Evolutionary conservation across 2,888 invertebrate genomes (phyloP).

Genomic region (Leptinotarsa haldemani): DNA sequence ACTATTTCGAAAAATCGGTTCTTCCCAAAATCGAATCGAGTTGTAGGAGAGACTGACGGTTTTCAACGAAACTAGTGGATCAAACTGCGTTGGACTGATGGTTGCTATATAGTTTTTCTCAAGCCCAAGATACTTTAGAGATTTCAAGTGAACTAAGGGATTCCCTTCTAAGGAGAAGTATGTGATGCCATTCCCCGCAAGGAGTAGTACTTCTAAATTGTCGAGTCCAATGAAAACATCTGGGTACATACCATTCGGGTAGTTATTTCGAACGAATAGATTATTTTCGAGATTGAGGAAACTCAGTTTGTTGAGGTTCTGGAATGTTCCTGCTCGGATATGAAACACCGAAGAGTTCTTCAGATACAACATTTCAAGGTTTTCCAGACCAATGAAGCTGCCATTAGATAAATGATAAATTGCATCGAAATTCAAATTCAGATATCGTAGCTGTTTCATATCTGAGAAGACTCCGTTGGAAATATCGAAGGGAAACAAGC

Average conservation of each 20-base stretch:
- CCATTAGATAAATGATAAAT: slow-evolving; percentile 68
- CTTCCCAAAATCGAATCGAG: slow-evolving; percentile 69
- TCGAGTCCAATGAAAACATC: slow-evolving; percentile 68
- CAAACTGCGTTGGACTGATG: slow-evolving; percentile 65
- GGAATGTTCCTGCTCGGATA: slow-evolving; percentile 68
- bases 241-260: slow-evolving; percentile 43
- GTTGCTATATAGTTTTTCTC: slow-evolving; percentile 67
- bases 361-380: slow-evolving; percentile 67
- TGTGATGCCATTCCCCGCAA: slow-evolving; percentile 69
- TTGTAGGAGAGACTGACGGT: slow-evolving; percentile 69
- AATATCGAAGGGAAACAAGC: slow-evolving; percentile 68
- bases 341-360: slow-evolving; percentile 69
- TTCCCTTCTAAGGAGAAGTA: slow-evolving; percentile 65
- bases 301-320: slow-evolving; percentile 64
- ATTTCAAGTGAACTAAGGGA: slow-evolving; percentile 68
- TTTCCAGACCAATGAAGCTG: slow-evolving; percentile 68
- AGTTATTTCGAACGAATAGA: slow-evolving; percentile 61
- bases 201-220: slow-evolving; percentile 66
- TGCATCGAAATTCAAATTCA: slow-evolving; percentile 70
- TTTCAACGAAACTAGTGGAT: slow-evolving; percentile 65
- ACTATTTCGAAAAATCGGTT: slow-evolving; percentile 67
- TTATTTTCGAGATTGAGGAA: slow-evolving; percentile 71
- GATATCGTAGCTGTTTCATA: slow-evolving; percentile 66
- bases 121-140: slow-evolving; percentile 68
- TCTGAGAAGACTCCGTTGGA: slow-evolving; percentile 67